Evolutionary conservation across 2,797 vertebrate genomes (phyloP).

Genomic region (Ciconia nigra): DNA sequence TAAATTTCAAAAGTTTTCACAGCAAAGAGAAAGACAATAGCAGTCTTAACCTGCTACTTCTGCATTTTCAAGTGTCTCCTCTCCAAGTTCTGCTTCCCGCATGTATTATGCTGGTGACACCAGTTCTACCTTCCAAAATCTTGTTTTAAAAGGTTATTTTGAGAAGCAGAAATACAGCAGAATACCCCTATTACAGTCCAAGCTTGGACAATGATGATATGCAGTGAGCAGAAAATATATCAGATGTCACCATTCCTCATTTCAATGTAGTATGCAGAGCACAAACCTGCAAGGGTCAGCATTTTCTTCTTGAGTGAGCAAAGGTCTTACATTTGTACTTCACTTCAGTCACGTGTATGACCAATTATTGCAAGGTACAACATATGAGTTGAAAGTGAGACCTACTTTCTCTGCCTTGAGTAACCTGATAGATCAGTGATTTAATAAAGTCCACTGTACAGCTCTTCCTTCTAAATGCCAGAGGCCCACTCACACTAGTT

Average conservation of each 20-base stretch:
- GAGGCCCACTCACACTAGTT: not conserved
- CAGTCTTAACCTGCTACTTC: not conserved
- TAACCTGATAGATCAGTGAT: not conserved
- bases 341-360: not conserved
- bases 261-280: not conserved
- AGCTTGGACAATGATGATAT: not conserved
- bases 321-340: not conserved
- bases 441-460: not conserved
- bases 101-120: not conserved
- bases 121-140: not conserved
- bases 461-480: not conserved
- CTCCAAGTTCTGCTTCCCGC: not conserved
- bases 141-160: not conserved
- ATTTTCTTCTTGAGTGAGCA: not conserved
- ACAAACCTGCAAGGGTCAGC: not conserved
- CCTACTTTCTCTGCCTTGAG: not conserved
- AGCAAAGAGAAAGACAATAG: not conserved
- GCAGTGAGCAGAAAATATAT: not conserved
- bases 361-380: not conserved
- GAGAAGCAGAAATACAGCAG: not conserved
- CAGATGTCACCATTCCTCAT: not conserved
- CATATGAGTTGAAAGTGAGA: not conserved
- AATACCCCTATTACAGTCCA: not conserved
- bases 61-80: not conserved
- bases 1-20: not conserved